These are phyloP conservation scores for Andrena praecox DNA, from an alignment of 2,888 invertebrate species.

Conservation along the genomic window DNA sequence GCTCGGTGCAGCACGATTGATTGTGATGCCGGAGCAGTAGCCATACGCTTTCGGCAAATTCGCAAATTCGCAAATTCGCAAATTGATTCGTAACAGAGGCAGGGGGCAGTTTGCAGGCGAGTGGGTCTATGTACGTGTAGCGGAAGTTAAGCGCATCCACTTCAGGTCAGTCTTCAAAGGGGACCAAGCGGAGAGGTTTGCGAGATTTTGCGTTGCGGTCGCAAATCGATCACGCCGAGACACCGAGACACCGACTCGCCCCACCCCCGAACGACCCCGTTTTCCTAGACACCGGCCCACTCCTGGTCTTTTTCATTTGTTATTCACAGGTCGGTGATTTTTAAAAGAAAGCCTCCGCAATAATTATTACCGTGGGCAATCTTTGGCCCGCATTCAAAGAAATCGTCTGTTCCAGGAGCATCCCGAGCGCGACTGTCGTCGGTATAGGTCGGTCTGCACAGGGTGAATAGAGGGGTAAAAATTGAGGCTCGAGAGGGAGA, in stretches of 20 bases:
- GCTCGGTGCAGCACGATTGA: background rate
- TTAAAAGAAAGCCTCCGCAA: constrained; percentile 73
- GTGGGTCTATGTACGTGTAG: background rate
- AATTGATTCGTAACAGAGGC: background rate
- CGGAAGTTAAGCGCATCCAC: constrained; percentile 20
- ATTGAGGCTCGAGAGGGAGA: constrained; percentile 35
- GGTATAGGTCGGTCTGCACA: constrained; percentile 29
- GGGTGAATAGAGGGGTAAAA: constrained; percentile 49
- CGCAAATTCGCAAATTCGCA: constrained; percentile 1
- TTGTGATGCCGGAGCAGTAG: background rate
- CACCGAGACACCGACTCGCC: constrained; percentile 33
- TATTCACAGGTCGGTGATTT: constrained; percentile 76
- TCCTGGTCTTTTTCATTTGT: constrained; percentile 75
- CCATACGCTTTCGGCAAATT: background rate
- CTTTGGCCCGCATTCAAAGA: constrained; percentile 76
- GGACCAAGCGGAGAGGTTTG: constrained; percentile 8
- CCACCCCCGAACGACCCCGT: constrained; percentile 50
- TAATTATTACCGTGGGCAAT: constrained; percentile 80
- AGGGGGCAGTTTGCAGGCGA: background rate
- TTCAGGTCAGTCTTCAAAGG: constrained; percentile 41
- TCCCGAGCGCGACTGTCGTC: constrained; percentile 57
- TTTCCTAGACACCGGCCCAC: constrained; percentile 47
- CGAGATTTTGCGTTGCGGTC: constrained; percentile 48
- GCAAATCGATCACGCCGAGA: constrained; percentile 56
- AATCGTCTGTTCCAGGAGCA: constrained; percentile 67